Evolutionary conservation across 2,113 vertebrate species (phyloP), one percentile per base, ranked within the genome.

Genomic region (Cardinalis cardinalis): DNA sequence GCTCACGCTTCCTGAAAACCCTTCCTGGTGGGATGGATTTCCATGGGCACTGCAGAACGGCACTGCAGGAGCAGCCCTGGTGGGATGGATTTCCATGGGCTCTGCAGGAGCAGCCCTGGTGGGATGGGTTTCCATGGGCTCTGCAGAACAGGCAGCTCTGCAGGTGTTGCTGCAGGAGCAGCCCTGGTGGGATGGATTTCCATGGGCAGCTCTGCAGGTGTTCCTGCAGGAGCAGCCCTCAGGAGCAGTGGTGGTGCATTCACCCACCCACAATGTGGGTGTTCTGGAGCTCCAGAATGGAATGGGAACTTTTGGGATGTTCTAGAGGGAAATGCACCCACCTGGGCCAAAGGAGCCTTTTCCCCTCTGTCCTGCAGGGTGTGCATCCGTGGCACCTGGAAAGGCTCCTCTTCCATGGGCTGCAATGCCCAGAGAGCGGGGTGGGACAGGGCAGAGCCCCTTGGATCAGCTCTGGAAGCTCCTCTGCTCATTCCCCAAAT

Each of bases 401-500:
- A 49, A 44, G 29, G n/a, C 14, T 80, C 23, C 69, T 15, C 5
- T 19, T 23, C 51, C 79, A 19, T 12, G 29, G 48, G 43, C 52
- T 4, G 11, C 13, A 2, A 3, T 0, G 1, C 32, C 34, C 25
- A 3, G n/a, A 4, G 19, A 7, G 51, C 18, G 8, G 51, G 2
- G 19, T 5, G 25, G 19, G 41, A 65, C 28, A 14, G 76, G 18
- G 21, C 59, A 71, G 43, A 31, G 7, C 46, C 3, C 3, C 5
- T 25, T 14, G 14, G 14, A 17, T 20, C 41, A 36, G 14, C 83
- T 36, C 46, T 26, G 34, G 4, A 3, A 46, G 46, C 46, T 46
- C 46, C 18, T 20, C 13, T 56, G 11, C 28, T 49, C 9, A 3
- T 20, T 66, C 68, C 38, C 46, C 40, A 72, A 24, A 26, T 8